Base-by-base conservation (phyloP, 2,797 vertebrate species). In the Trichosurus vulpecula region DNA sequence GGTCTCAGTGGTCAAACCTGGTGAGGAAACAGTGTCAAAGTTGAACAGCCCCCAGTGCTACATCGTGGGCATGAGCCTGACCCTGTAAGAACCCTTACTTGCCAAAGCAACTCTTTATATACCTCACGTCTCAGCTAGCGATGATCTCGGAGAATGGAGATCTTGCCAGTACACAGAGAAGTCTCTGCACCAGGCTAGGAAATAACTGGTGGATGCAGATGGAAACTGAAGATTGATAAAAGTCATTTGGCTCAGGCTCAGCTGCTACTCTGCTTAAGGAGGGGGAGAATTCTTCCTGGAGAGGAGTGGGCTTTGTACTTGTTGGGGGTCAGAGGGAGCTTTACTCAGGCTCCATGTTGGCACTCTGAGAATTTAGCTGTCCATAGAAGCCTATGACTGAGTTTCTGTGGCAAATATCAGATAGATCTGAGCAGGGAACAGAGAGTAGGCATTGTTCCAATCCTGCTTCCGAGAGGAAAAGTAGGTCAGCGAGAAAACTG, bases 401-500 rank as follows among this genome's bases (percentile, higher is more conserved):
- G 96, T 94, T 98, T 96, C 97, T 98, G 96, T 96, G 97, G 57
- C 97, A 95, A 81, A 97, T 96, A 95, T 96, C 97, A 94, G 97
- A 97, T 94, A 97, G 97, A 96, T 98, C 96, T 98, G 95, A 97
- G 97, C 96, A 98, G 96, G 94, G 96, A 97, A 98, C 94, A 91
- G 95, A 97, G 97, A 3, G 19, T 87, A 95, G 97, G 98, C 97
- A 98, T 98, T 97, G 97, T 98, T 98, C 97, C 98, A 98, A 56
- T 95, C 90, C 95, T 92, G 95, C 94, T 54, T 54, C 52, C 0
- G 94, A 98, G 95, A 66, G 57, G 96, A 91, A 98, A 99, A 99
- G 98, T 99, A 99, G 99, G 99, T 99, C 99, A 99, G 97, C 96
- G 98, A 98, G 98, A 98, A 97, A 98, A 98, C 96, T 94, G 97